A percentile compares a stretch with the other conserved stretches of the same genome.
phyloP scores from a whole-genome alignment of 2,888 invertebrate species.

The Eupeodes luniger region DNA sequence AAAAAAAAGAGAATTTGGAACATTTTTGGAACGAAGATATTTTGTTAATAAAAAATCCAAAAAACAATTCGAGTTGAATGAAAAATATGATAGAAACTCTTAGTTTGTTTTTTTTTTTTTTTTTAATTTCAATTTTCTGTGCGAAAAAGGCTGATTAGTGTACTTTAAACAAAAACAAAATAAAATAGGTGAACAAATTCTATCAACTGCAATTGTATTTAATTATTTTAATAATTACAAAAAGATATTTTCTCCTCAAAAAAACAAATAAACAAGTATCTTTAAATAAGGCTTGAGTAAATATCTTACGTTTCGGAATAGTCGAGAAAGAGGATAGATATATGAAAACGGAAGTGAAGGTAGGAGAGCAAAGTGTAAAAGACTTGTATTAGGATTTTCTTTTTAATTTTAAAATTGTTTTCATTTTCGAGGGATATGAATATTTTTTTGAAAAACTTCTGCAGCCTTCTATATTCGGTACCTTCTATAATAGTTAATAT shows the following conservation, averaged over 20 bases:
- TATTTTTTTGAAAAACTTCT: too few species aligned
- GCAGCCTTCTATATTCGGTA: too few species aligned
- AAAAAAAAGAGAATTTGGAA: slow-evolving; percentile 74
- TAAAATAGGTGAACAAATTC: slow-evolving; percentile 32
- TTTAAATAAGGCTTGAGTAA: slow-evolving; percentile 40
- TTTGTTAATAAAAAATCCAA: slow-evolving; percentile 61
- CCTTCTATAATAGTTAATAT: too few species aligned
- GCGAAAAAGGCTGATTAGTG: slow-evolving; percentile 73
- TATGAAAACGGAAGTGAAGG: background rate
- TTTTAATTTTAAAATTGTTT: background rate
- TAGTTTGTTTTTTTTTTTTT: slow-evolving; percentile 29
- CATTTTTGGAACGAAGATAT: slow-evolving; percentile 72
- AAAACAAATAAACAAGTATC: slow-evolving; percentile 23
- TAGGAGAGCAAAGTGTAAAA: background rate
- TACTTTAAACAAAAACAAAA: slow-evolving; percentile 46
- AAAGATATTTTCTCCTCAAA: slow-evolving; percentile 26
- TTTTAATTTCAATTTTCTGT: slow-evolving; percentile 35
- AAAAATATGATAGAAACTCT: slow-evolving; percentile 26
- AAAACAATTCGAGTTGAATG: slow-evolving; percentile 40
- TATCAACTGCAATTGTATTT: slow-evolving; percentile 25
- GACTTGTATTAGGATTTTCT: background rate
- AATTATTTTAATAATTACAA: slow-evolving; percentile 19
- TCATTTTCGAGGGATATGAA: too few species aligned
- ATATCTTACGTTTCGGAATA: slow-evolving; percentile 52
- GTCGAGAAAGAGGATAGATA: background rate